phyloP scores from a whole-genome alignment of 2,113 vertebrate genomes.

The Mugil cephalus region DNA sequence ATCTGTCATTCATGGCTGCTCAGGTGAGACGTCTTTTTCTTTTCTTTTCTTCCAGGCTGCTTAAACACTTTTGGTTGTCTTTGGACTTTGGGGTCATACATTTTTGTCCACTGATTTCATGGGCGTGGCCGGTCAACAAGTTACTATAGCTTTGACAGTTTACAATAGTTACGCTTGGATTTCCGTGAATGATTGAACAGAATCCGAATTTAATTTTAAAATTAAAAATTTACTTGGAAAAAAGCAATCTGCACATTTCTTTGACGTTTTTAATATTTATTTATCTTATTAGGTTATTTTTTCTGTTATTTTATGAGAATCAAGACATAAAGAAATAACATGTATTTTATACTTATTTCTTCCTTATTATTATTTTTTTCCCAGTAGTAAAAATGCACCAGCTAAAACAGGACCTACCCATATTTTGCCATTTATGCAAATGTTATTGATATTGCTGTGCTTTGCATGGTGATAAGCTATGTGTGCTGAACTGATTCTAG shows the following conservation, averaged over 20 bases:
- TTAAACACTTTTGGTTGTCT: not conserved
- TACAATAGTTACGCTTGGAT: too few species aligned
- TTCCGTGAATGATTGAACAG: too few species aligned
- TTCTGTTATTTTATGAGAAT: not conserved
- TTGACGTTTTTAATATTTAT: too few species aligned
- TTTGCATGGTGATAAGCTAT: constrained; percentile 14
- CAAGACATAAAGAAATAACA: not conserved
- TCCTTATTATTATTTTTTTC: not conserved
- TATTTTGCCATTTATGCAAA: constrained; percentile 22
- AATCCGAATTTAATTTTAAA: too few species aligned
- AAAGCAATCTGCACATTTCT: not conserved
- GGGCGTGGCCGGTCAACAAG: constrained; percentile 68
- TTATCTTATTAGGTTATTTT: too few species aligned
- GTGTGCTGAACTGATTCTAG: constrained; percentile 24
- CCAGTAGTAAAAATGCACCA: not conserved
- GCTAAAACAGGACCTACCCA: not conserved
- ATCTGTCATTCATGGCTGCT: constrained; percentile 96
- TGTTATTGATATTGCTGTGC: not conserved
- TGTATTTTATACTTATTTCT: not conserved
- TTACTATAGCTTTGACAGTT: constrained; percentile 4
- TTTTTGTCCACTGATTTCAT: constrained; percentile 7
- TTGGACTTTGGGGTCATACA: constrained; percentile 49
- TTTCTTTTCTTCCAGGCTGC: not conserved
- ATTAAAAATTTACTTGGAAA: too few species aligned
- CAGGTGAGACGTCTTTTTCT: constrained; percentile 85